phyloP scores from a whole-genome alignment of 2,113 vertebrate genomes.

The Oreotrochilus melanogaster region DNA sequence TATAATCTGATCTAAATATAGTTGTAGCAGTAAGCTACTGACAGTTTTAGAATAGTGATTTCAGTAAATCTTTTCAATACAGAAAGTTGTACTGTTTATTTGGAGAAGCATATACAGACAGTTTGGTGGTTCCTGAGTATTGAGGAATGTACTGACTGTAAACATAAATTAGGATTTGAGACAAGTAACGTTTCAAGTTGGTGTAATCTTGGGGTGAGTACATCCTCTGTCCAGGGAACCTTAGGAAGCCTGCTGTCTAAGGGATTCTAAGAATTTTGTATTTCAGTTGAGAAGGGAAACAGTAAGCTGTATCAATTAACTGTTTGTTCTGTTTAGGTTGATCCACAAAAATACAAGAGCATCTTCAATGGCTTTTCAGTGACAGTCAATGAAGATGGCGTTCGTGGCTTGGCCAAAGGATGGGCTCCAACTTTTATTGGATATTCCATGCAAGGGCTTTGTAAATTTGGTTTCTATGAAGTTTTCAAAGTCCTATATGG shows the following conservation, averaged over 20 bases:
- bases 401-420: conserved; percentile 94
- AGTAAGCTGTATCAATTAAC: neutral
- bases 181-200: neutral
- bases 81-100: neutral
- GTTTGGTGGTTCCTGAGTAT: neutral
- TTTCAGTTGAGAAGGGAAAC: neutral
- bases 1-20: neutral
- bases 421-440: conserved; percentile 99
- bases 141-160: neutral
- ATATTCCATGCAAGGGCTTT: conserved; percentile 98
- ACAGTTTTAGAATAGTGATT: neutral
- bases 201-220: neutral
- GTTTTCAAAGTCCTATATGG: conserved; percentile 95
- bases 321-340: conserved; percentile 81
- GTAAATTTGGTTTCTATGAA: conserved; percentile 99
- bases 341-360: conserved; percentile 93
- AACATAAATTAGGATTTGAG: neutral
- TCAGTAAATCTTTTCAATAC: neutral
- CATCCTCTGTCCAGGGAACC: fast-evolving
- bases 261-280: neutral
- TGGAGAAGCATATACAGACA: neutral
- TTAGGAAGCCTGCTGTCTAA: neutral
- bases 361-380: conserved; percentile 94
- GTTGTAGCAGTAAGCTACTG: neutral
- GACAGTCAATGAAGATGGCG: conserved; percentile 92